phyloP scores from a whole-genome alignment of 2,888 invertebrate genomes.

The Protophormia terraenovae region DNA sequence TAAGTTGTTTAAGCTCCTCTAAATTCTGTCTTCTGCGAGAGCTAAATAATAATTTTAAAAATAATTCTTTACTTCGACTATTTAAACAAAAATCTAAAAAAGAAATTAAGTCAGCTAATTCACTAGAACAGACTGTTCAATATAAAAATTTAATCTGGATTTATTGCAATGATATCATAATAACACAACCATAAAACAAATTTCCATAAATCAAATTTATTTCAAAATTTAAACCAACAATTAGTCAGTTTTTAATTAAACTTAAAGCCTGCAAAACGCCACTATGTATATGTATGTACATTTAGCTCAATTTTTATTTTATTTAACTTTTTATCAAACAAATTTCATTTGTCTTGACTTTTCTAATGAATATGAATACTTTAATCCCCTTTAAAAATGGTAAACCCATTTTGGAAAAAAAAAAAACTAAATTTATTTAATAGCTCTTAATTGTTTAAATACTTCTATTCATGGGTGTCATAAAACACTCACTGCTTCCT shows the following conservation, averaged over 20 bases:
- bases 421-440: conserved; percentile 25
- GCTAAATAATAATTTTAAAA: background rate
- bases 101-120: background rate
- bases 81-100: background rate
- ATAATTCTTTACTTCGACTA: background rate
- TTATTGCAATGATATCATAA: conserved; percentile 31
- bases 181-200: background rate
- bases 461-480: conserved; percentile 1
- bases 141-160: background rate
- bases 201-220: conserved; percentile 32
- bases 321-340: background rate
- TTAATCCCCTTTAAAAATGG: conserved; percentile 2
- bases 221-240: background rate
- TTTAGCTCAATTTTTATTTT: background rate
- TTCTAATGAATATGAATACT: background rate
- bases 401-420: background rate
- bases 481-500: conserved; percentile 23
- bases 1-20: background rate
- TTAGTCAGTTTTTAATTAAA: conserved; percentile 23
- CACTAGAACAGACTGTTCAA: background rate
- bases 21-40: background rate
- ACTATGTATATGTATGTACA: background rate
- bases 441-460: conserved; percentile 57
- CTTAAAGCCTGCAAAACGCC: conserved; percentile 1
- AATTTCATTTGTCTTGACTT: background rate